Base-by-base conservation (phyloP, 2,113 vertebrate genomes). In the Scortum barcoo region DNA sequence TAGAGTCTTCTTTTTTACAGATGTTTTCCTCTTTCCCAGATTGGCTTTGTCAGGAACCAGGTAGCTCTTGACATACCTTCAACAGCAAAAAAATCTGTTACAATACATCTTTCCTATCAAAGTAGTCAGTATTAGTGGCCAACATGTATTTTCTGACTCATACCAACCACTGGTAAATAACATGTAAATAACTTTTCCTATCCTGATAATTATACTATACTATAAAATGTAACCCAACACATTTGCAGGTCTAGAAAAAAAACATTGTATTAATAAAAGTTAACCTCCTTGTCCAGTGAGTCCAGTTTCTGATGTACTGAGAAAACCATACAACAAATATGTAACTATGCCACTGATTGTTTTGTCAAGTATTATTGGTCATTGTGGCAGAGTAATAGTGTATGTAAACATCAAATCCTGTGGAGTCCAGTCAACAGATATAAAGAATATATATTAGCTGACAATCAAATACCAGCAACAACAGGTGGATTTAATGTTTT, bases 51-150 rank as follows among this genome's bases (percentile, higher is more conserved):
- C 97, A 67, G 98, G 97, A 72, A 96, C 93, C 70, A 99, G 91
- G 90, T 99, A 99, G 91, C 95, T 96, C 94, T 99, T 99, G 7
- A 99, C 96, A 57, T 99, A 99, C 56, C 98, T 99, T 80, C 7
- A 69, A 36, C 58, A 33, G 22, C 0, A 63, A 46, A 50, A 36
- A n/a, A 24, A 72, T 11, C 40, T 26, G 22, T 22, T 22, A 60
- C 7, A 4, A 38, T 30, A 65, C 9, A 54, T 2, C 1, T 22
- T 17, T 61, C 19, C 13, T 10, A 22, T n/a, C 5, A 17, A 30
- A 20, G 16, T 28, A 51, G 44, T 40, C 16, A 75, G 13, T 38
- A 42, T 10, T 50, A 24, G 19, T 22, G 7, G 7, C 13, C 11
- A 33, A 33, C n/a, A 36, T 63, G 3, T 19, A 62, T 16, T 46